Evolutionary conservation across 2,113 vertebrate species (phyloP), one percentile per base, ranked within the genome.

Genomic region (Anoplopoma fimbria): DNA sequence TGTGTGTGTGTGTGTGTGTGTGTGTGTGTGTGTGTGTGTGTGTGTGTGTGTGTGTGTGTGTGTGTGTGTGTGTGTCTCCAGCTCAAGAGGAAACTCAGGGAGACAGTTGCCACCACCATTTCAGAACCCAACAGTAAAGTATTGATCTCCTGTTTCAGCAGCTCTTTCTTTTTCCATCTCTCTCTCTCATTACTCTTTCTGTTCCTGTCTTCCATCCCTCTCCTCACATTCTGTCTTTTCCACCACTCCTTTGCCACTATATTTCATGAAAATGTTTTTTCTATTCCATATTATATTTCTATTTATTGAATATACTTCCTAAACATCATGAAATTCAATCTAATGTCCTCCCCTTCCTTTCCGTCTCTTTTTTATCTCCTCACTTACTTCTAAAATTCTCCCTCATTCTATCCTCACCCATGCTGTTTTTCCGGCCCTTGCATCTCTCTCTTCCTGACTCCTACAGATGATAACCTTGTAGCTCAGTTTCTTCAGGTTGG

Each of bases 391-490:
- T 76, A 12, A 63, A 57, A 60, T 33, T 49, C 38, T 47, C 49
- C 42, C 6, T 13, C 4, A 10, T 63, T 81, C 34, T 25, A 60
- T 57, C 42, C 40, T 76, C 1, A 40, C 49, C 67, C 36, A 9
- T 68, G n/a, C 57, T 40, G 36, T 45, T 67, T 53, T 75, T 65
- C 68, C 29, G 61, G 42, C 10, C 40, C 75, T 33, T 53, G 25
- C 82, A 74, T 79, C 57, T 70, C 75, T 75, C 81, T 81, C 72
- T 80, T 62, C 36, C 63, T 76, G 64, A 83, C 75, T 92, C 86
- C 91, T 88, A 91, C 85, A 93, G 92, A 90, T 92, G 88, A 92
- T 95, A 91, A 92, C 88, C 90, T 93, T 93, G 92, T 91, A 92
- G 92, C 89, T 73, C 79, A 77, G 83, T 87, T 88, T 92, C 91